A percentile compares a stretch with the other conserved stretches of the same genome.
These are phyloP conservation scores for Vidua chalybeata DNA, from an alignment of 2,113 vertebrate genomes.

Conservation along the genomic window DNA sequence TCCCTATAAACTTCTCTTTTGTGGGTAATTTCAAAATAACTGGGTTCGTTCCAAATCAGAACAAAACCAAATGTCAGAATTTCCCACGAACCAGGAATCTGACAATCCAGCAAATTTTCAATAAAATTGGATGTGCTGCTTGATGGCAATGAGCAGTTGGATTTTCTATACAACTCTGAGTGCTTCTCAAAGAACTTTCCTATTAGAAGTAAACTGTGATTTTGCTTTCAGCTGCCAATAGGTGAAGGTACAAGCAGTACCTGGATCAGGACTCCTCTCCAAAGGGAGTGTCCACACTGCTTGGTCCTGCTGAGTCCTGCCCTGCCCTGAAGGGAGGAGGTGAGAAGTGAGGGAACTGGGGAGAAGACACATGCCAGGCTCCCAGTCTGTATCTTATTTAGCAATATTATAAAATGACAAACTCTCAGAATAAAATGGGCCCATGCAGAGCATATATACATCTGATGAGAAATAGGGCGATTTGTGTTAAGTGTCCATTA, in stretches of 20 bases:
- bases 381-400: not conserved
- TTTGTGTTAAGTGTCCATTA: not conserved
- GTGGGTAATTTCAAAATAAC: slow-evolving; percentile 40
- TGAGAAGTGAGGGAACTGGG: not conserved
- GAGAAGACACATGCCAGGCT: not conserved
- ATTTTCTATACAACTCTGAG: not conserved
- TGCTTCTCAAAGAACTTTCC: not conserved
- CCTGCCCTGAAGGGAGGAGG: not conserved
- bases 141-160: not conserved
- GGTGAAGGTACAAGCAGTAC: not conserved
- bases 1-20: slow-evolving; percentile 35
- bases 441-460: not conserved
- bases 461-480: not conserved
- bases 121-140: not conserved
- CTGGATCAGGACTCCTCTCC: not conserved
- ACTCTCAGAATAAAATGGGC: not conserved
- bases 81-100: slow-evolving; percentile 52
- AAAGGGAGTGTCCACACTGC: not conserved
- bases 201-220: not conserved
- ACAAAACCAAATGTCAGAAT: slow-evolving; percentile 50
- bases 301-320: not conserved
- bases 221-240: not conserved
- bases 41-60: slow-evolving; percentile 19
- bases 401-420: not conserved
- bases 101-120: slow-evolving; percentile 1